A percentile compares a stretch with the other conserved stretches of the same genome.
Conservation (phyloP, 2,888 invertebrate species). For the Hermaeophaga mercurialis region DNA sequence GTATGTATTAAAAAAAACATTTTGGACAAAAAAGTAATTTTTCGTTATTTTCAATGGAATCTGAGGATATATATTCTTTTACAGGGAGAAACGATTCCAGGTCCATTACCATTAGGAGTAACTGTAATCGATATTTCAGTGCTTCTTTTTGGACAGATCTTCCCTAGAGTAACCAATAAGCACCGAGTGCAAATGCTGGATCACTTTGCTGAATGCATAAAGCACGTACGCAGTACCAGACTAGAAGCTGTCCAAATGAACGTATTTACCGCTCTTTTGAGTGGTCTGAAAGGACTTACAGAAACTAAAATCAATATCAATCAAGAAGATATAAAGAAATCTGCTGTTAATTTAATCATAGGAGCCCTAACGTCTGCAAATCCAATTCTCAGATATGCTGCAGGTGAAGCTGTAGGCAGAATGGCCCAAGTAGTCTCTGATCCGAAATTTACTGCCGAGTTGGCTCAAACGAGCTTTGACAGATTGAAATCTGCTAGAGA, state of each 20-base stretch:
- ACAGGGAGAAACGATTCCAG: slow-evolving; percentile 68
- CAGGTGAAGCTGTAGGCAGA: slow-evolving; percentile 93
- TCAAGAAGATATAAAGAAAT: slow-evolving; percentile 88
- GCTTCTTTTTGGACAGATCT: slow-evolving; percentile 89
- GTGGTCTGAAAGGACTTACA: slow-evolving; percentile 83
- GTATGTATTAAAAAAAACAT: slow-evolving; percentile 51
- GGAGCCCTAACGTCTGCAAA: slow-evolving; percentile 76
- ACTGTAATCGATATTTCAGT: slow-evolving; percentile 97
- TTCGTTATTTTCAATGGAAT: not conserved
- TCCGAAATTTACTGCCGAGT: slow-evolving; percentile 84
- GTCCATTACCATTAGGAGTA: slow-evolving; percentile 90
- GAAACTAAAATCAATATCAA: slow-evolving; percentile 86
- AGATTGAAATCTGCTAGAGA: slow-evolving; percentile 84
- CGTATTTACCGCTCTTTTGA: slow-evolving; percentile 89
- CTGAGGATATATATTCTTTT: not conserved
- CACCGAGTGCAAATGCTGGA: slow-evolving; percentile 97
- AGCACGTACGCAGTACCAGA: slow-evolving; percentile 87
- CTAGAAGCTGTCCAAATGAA: slow-evolving; percentile 97
- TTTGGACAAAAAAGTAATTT: not conserved
- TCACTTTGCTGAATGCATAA: slow-evolving; percentile 94
- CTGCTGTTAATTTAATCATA: slow-evolving; percentile 80
- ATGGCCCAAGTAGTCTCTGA: slow-evolving; percentile 90
- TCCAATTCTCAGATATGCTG: slow-evolving; percentile 86
- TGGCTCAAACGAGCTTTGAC: slow-evolving; percentile 89
- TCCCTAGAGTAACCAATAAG: slow-evolving; percentile 92